Evolutionary conservation across 2,888 invertebrate species (phyloP).

Genomic region (Venustoraphidia nigricollis): DNA sequence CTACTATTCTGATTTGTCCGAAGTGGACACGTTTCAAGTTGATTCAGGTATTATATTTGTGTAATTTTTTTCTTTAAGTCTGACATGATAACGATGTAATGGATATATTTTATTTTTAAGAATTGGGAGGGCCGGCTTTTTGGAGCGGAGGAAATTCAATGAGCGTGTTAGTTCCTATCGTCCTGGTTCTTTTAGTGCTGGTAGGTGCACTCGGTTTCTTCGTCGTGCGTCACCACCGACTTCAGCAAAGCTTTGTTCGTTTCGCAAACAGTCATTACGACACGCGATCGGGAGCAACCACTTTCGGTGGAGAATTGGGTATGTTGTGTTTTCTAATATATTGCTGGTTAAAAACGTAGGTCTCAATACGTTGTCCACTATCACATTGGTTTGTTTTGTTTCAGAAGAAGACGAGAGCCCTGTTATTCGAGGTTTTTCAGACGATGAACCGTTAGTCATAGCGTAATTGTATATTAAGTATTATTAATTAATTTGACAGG

Average conservation of each 20-base stretch:
- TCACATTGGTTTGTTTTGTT: conserved; percentile 11
- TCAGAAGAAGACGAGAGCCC: conserved; percentile 74
- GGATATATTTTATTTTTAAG: conserved; percentile 7
- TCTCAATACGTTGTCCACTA: background rate
- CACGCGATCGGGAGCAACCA: conserved; percentile 72
- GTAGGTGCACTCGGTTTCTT: conserved; percentile 44
- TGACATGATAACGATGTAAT: too few species aligned
- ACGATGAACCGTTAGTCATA: conserved; percentile 86
- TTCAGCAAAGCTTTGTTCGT: conserved; percentile 62
- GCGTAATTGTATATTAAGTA: conserved; percentile 34
- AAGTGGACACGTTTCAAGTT: conserved; percentile 30
- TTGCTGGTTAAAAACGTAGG: background rate
- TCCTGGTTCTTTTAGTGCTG: conserved; percentile 35
- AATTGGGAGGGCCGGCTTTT: too few species aligned
- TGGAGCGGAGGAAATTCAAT: too few species aligned
- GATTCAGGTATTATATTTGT: conserved; percentile 20
- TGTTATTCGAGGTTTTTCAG: conserved; percentile 80
- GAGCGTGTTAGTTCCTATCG: conserved; percentile 30
- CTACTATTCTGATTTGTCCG: conserved; percentile 44
- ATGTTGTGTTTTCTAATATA: conserved; percentile 16
- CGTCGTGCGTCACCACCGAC: conserved; percentile 51
- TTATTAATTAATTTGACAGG: background rate
- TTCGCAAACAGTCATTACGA: conserved; percentile 78
- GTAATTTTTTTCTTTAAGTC: too few species aligned
- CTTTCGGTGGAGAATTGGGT: conserved; percentile 62